These are phyloP conservation scores for Vanessa atalanta DNA, from an alignment of 1,140 invertebrate species.

Conservation along the genomic window DNA sequence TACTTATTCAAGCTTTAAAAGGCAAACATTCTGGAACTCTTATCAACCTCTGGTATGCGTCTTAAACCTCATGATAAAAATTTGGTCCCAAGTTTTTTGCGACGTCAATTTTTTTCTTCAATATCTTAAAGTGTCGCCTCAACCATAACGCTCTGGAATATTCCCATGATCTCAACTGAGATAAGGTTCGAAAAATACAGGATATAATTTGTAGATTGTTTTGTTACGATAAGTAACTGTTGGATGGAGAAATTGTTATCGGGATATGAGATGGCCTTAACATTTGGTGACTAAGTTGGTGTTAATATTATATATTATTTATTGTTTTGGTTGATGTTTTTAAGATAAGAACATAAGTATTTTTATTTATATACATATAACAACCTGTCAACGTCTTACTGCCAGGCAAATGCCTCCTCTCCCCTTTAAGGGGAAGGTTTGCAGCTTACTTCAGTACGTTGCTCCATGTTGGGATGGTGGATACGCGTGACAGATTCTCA, in stretches of 20 bases:
- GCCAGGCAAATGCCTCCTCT: too few species aligned
- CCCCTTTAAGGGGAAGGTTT: too few species aligned
- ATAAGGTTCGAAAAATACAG: conserved; percentile 40
- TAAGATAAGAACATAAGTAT: neutral
- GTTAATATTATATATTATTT: neutral
- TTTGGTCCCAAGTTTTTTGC: neutral
- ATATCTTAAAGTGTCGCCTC: conserved; percentile 6
- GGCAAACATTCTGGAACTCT: neutral
- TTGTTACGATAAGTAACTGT: conserved; percentile 18
- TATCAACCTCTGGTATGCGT: neutral
- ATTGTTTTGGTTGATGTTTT: neutral
- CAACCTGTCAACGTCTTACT: too few species aligned
- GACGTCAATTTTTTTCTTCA: neutral
- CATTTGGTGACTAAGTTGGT: neutral
- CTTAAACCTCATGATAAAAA: neutral
- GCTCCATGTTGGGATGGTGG: too few species aligned
- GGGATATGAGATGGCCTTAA: neutral
- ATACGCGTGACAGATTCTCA: too few species aligned
- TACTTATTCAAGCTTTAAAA: neutral
- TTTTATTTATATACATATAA: too few species aligned
- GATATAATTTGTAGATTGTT: conserved; percentile 34
- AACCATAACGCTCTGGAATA: neutral
- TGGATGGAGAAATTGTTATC: conserved; percentile 4
- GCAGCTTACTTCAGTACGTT: too few species aligned
- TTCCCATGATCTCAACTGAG: conserved; percentile 9